Conservation (phyloP, 1,140 invertebrate species). For the Melitaea cinxia region DNA sequence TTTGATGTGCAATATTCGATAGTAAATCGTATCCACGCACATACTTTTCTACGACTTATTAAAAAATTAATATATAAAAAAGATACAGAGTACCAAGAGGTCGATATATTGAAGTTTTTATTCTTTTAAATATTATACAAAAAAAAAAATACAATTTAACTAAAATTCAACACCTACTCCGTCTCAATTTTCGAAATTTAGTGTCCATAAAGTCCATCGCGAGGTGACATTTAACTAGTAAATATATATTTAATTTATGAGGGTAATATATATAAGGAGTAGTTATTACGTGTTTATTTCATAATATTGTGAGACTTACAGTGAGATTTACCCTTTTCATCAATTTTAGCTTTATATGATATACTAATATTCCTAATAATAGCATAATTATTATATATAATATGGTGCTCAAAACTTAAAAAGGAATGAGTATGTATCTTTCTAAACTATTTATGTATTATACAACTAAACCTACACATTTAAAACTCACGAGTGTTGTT, state of each 20-base stretch:
- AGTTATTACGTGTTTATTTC: not conserved
- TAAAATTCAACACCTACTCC: not conserved
- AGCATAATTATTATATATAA: slow-evolving; percentile 5
- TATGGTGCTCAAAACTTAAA: slow-evolving; percentile 1
- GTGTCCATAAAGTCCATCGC: not conserved
- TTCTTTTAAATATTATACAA: not conserved
- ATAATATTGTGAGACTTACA: not conserved
- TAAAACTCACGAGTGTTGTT: no score
- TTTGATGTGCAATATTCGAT: not conserved
- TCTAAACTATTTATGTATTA: not conserved
- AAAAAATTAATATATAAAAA: not conserved
- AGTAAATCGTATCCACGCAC: not conserved
- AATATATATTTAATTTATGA: no score
- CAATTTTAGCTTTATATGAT: not conserved
- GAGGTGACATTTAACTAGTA: no score
- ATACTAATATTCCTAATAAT: not conserved
- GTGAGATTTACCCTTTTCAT: not conserved
- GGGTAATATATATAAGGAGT: no score
- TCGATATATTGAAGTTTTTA: not conserved
- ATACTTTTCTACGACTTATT: not conserved
- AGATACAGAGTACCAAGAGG: not conserved
- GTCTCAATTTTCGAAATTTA: not conserved
- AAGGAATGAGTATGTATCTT: not conserved
- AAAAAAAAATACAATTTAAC: not conserved
- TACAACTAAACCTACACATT: not conserved